Conservation (phyloP, 2,113 vertebrate species). For the Ceyx melanurus region DNA sequence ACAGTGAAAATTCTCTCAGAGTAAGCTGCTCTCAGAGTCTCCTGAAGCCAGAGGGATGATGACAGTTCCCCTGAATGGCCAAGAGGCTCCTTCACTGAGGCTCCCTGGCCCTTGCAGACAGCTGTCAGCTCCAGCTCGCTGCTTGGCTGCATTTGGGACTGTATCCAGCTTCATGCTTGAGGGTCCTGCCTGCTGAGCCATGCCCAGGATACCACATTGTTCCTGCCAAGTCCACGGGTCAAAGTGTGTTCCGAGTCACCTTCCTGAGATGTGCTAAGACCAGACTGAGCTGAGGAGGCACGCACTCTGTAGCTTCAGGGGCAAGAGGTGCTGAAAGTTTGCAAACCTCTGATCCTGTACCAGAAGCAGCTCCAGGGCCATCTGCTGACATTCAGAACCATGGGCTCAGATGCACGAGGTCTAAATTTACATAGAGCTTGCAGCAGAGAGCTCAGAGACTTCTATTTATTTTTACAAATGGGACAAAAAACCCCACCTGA, state of each 20-base stretch:
- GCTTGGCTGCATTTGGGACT: background rate
- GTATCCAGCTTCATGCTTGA: background rate
- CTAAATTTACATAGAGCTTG: background rate
- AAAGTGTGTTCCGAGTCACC: background rate
- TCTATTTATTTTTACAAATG: background rate
- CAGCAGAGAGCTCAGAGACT: background rate
- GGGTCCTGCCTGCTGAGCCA: background rate
- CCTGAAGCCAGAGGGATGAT: background rate
- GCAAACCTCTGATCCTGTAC: background rate
- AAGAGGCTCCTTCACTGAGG: background rate
- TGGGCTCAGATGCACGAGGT: background rate
- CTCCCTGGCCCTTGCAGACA: background rate
- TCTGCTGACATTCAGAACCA: background rate
- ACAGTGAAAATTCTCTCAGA: too few species aligned
- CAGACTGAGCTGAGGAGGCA: background rate
- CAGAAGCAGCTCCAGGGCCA: background rate
- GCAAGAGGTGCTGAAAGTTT: rapidly evolving
- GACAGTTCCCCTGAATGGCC: background rate
- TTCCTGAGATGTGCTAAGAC: background rate
- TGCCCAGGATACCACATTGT: background rate
- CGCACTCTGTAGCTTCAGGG: background rate
- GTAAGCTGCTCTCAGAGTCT: background rate
- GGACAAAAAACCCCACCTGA: background rate
- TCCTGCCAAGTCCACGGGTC: background rate
- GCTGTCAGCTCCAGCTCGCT: constrained; percentile 7